Conservation (phyloP, 2,888 invertebrate species). For the Stramonita haemastoma region DNA sequence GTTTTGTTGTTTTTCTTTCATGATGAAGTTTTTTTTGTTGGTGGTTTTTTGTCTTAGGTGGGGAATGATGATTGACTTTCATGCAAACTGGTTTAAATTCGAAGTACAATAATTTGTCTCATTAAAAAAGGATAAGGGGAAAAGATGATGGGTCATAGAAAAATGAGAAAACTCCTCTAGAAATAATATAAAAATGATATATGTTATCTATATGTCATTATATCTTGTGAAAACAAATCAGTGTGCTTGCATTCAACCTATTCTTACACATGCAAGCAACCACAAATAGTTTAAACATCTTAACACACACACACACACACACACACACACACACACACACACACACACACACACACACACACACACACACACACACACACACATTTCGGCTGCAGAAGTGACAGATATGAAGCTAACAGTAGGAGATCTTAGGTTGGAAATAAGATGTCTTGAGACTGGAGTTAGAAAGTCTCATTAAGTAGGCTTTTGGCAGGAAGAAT, state of each 20-base stretch:
- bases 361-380: neutral
- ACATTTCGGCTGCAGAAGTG: neutral
- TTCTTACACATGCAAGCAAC: neutral
- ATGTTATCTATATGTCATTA: neutral
- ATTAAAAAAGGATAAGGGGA: neutral
- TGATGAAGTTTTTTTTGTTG: neutral
- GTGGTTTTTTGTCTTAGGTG: neutral
- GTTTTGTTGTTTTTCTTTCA: neutral
- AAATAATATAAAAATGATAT: neutral
- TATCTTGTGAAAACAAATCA: neutral
- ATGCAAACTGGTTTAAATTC: neutral
- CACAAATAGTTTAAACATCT: neutral
- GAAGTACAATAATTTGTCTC: neutral
- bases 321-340: neutral
- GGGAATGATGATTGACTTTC: no score
- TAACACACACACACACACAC: neutral
- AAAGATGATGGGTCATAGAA: neutral
- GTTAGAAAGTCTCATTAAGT: neutral
- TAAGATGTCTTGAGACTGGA: neutral
- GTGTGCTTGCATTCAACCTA: neutral
- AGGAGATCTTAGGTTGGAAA: neutral
- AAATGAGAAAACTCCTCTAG: neutral
- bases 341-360: neutral
- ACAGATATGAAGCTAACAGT: neutral
- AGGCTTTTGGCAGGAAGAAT: neutral